Conservation (phyloP, 2,113 vertebrate species). For the Gymnorhina tibicen region DNA sequence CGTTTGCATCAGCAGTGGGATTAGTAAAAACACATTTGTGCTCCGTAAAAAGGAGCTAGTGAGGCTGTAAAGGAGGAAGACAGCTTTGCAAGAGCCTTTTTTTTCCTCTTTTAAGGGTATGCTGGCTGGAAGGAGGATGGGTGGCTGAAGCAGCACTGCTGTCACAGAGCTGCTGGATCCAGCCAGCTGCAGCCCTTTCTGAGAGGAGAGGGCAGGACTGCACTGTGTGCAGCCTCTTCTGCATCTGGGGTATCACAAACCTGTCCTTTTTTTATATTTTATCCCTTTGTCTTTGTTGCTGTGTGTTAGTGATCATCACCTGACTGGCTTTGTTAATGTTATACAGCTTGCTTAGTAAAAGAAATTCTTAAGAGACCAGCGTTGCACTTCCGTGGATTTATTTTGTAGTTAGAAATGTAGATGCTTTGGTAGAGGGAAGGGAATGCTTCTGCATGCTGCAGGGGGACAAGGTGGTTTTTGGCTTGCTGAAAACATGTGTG, state of each 20-base stretch:
- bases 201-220: not conserved
- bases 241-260: not conserved
- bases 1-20: not conserved
- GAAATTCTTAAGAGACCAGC: not conserved
- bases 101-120: not conserved
- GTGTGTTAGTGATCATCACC: not conserved
- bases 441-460: not conserved
- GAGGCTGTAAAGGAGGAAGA: not conserved
- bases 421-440: not conserved
- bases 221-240: not conserved
- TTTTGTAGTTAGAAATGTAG: not conserved
- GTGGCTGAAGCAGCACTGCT: not conserved
- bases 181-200: fast-evolving
- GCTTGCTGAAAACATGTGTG: not conserved
- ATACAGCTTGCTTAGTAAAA: not conserved
- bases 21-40: not conserved
- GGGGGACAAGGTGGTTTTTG: not conserved
- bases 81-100: not conserved
- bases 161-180: not conserved
- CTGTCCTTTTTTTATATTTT: not conserved
- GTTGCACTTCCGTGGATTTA: not conserved
- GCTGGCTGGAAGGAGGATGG: not conserved
- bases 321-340: not conserved
- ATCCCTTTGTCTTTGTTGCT: not conserved
- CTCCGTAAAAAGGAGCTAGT: not conserved